A percentile compares a stretch with the other conserved stretches of the same genome.
Conservation (phyloP, 2,888 invertebrate genomes). For the Cheilosia urbana region DNA sequence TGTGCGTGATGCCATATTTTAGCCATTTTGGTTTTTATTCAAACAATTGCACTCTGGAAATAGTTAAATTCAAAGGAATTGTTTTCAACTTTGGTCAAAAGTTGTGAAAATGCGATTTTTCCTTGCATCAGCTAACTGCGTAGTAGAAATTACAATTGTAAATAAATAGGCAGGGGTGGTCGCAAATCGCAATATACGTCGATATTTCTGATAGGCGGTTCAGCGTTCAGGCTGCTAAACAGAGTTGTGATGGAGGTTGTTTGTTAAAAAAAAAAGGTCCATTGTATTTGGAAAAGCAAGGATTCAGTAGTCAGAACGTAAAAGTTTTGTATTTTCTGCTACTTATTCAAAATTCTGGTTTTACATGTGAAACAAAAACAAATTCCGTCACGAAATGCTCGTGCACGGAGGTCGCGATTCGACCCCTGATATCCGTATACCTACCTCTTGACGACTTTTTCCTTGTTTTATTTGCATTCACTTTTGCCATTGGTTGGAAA, state of each 20-base stretch:
- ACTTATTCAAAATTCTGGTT: no score
- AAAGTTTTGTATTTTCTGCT: no score
- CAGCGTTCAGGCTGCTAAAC: background rate
- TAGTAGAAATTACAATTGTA: conserved; percentile 58
- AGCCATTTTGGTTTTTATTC: conserved; percentile 1
- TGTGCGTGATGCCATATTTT: background rate
- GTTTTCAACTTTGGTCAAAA: background rate
- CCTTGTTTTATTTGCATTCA: no score
- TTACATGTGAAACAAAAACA: no score
- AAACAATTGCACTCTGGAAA: background rate
- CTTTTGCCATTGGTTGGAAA: no score
- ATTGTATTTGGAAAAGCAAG: no score
- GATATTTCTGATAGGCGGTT: background rate
- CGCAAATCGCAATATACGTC: background rate
- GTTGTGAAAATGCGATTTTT: conserved; percentile 1
- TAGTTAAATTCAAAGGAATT: background rate
- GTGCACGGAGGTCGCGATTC: no score
- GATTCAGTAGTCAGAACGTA: no score
- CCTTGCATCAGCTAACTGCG: conserved; percentile 50
- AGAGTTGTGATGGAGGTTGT: conserved; percentile 29
- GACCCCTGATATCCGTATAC: no score
- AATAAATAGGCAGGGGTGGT: conserved; percentile 61
- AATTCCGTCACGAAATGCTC: no score
- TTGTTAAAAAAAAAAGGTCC: background rate
- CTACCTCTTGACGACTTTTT: no score